Percentiles rank a stretch among this genome's conserved stretches.
phyloP scores from a whole-genome alignment of 2,888 invertebrate genomes.

The Pachydiplax longipennis region DNA sequence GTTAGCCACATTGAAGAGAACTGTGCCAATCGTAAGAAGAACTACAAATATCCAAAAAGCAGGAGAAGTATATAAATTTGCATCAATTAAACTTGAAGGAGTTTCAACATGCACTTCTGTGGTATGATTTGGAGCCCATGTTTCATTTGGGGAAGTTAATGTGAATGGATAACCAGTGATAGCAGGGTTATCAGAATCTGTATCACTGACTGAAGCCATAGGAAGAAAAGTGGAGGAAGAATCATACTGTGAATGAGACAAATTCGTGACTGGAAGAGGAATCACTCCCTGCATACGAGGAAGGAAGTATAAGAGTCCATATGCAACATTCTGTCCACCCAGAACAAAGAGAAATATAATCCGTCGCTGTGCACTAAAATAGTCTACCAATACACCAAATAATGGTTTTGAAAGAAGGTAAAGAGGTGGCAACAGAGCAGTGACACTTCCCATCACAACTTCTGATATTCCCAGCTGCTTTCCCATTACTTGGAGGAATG shows the following conservation, averaged over 20 bases:
- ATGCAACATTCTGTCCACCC: constrained; percentile 70
- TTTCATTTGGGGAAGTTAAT: not conserved
- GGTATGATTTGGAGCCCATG: not conserved
- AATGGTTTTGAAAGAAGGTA: constrained; percentile 79
- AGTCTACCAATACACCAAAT: constrained; percentile 79
- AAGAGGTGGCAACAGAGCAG: constrained; percentile 76
- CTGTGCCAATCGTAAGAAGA: constrained; percentile 76
- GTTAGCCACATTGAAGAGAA: constrained; percentile 84
- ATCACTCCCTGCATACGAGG: constrained; percentile 52
- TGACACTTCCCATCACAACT: constrained; percentile 78
- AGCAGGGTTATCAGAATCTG: not conserved
- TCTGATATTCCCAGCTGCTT: constrained; percentile 80
- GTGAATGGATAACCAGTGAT: not conserved
- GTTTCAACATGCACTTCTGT: not conserved
- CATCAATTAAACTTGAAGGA: not conserved
- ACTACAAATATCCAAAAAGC: constrained; percentile 79
- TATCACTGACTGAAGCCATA: not conserved
- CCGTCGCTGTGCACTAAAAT: constrained; percentile 73
- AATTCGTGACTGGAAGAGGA: not conserved
- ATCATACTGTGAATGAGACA: not conserved
- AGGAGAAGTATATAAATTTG: constrained; percentile 65
- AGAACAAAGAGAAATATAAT: constrained; percentile 74
- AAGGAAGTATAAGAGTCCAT: constrained; percentile 74
- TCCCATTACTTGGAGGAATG: constrained; percentile 79
- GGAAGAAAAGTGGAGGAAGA: not conserved